phyloP scores from a whole-genome alignment of 2,888 invertebrate genomes.

The Corythucha ciliata region DNA sequence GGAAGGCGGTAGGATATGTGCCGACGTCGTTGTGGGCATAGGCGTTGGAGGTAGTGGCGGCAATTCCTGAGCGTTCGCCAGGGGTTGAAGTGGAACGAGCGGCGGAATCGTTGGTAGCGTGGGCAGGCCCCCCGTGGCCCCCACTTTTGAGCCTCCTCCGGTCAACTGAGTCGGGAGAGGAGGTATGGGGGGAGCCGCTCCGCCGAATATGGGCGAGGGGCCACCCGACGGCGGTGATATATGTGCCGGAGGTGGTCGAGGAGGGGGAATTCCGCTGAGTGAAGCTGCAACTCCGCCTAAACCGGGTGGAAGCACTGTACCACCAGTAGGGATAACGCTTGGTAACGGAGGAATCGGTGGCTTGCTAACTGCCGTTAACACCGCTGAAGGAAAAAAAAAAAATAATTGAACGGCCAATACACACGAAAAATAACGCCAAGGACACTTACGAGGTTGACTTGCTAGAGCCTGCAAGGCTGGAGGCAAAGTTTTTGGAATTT shows the following conservation, averaged over 20 bases:
- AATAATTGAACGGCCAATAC: background rate
- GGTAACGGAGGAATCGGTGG: slow-evolving; percentile 33
- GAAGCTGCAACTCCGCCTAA: too few relatives aligned
- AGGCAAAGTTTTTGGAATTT: slow-evolving; percentile 80
- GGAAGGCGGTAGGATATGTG: background rate
- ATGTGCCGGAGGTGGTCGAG: slow-evolving; percentile 40
- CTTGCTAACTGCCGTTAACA: slow-evolving; percentile 15
- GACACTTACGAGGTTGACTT: slow-evolving; percentile 47
- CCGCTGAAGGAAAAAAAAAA: background rate
- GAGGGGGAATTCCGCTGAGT: too few relatives aligned
- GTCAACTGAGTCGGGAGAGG: slow-evolving; percentile 23
- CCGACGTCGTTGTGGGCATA: background rate
- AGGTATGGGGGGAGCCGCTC: slow-evolving; percentile 24
- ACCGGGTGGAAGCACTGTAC: slow-evolving; percentile 37
- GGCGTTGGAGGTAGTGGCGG: slow-evolving; percentile 5
- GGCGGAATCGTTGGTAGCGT: slow-evolving; percentile 15
- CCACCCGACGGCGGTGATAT: slow-evolving; percentile 42
- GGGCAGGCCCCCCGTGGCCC: background rate
- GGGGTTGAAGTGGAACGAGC: slow-evolving; percentile 22
- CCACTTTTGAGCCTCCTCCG: slow-evolving; percentile 19
- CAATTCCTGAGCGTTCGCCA: too few relatives aligned
- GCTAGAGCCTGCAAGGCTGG: slow-evolving; percentile 57
- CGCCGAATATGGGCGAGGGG: slow-evolving; percentile 27
- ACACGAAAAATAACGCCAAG: background rate
- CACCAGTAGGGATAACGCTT: slow-evolving; percentile 35